phyloP scores from a whole-genome alignment of 2,888 invertebrate species.

The Ochropacha duplaris region DNA sequence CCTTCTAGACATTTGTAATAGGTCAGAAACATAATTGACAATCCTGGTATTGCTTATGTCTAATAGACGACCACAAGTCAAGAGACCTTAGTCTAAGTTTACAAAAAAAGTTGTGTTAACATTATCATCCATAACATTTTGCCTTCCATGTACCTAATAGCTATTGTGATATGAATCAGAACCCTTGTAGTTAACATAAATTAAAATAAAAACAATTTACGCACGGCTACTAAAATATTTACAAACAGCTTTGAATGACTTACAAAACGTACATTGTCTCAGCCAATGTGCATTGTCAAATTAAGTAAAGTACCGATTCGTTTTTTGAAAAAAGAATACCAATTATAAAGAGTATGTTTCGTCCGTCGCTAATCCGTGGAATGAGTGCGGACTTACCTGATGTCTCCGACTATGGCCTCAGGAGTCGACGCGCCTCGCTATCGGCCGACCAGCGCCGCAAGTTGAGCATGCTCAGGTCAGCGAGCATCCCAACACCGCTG shows the following conservation, averaged over 20 bases:
- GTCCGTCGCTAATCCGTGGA: slow-evolving; percentile 65
- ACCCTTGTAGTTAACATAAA: too few relatives aligned
- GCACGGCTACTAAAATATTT: neutral
- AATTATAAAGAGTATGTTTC: slow-evolving; percentile 53
- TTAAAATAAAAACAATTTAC: neutral
- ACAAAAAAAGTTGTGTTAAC: too few relatives aligned
- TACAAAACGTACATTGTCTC: neutral
- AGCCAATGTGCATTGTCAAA: neutral
- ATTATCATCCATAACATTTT: too few relatives aligned
- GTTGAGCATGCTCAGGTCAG: slow-evolving; percentile 66
- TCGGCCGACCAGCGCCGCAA: slow-evolving; percentile 72
- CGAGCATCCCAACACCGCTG: slow-evolving; percentile 69
- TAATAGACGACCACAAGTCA: too few relatives aligned
- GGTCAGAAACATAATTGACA: too few relatives aligned
- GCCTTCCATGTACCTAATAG: too few relatives aligned
- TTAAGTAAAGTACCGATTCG: too few relatives aligned
- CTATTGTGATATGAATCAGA: too few relatives aligned
- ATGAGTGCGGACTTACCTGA: slow-evolving; percentile 65
- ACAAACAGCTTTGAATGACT: neutral
- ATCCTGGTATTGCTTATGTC: too few relatives aligned
- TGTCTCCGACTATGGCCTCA: slow-evolving; percentile 63
- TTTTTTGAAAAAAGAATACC: neutral
- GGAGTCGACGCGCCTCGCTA: slow-evolving; percentile 76
- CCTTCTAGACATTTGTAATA: too few relatives aligned
- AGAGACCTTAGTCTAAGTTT: too few relatives aligned